Evolutionary conservation across 1,140 invertebrate genomes (phyloP).

Genomic region (Holcopasites calliopsidis): DNA sequence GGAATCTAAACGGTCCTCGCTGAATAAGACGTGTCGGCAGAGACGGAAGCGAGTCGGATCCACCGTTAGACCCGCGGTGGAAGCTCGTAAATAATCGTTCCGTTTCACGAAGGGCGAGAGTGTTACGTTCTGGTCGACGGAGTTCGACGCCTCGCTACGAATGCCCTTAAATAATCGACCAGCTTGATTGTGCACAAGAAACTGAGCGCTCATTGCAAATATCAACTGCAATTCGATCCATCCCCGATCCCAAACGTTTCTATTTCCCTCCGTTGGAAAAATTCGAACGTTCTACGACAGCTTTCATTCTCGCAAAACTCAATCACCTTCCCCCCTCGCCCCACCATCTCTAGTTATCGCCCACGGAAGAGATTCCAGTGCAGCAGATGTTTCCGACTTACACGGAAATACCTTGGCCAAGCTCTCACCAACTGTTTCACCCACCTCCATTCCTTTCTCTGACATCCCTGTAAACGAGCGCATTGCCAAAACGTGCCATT

Average conservation of each 20-base stretch:
- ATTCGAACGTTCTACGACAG: not conserved
- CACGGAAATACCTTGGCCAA: not conserved
- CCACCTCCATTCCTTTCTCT: not conserved
- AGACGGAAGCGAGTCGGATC: slow-evolving; percentile 34
- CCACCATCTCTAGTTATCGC: not conserved
- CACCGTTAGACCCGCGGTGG: slow-evolving; percentile 8
- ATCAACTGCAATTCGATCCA: too few species aligned
- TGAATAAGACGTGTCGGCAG: slow-evolving; percentile 42
- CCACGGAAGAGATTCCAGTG: too few species aligned
- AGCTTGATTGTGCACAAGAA: too few species aligned
- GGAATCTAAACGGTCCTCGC: slow-evolving; percentile 34
- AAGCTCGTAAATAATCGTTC: slow-evolving; percentile 36
- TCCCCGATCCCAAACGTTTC: too few species aligned
- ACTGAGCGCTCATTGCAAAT: too few species aligned
- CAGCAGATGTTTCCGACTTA: not conserved
- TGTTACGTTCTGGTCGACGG: not conserved
- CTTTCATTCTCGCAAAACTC: not conserved
- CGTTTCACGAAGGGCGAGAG: too few species aligned
- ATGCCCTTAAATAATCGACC: too few species aligned
- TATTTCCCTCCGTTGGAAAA: not conserved
- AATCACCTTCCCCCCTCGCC: too few species aligned
- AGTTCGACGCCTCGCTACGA: not conserved
- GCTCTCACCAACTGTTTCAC: not conserved
- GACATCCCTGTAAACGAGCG: slow-evolving; percentile 44
- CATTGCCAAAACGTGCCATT: slow-evolving; percentile 31